Evolutionary conservation across 2,797 vertebrate genomes (phyloP).

Genomic region (Sus cebifrons): DNA sequence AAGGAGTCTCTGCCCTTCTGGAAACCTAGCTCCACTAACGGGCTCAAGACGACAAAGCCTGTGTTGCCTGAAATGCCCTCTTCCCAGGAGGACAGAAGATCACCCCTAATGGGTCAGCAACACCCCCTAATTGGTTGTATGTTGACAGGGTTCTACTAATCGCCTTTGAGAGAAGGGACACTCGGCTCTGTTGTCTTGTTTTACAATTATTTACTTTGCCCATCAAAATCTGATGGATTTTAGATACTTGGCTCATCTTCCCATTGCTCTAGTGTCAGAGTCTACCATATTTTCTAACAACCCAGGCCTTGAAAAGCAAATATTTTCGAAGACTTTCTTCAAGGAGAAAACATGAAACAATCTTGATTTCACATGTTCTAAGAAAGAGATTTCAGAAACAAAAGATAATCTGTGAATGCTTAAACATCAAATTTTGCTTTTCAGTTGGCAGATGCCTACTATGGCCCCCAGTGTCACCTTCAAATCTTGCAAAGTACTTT

Average conservation of each 20-base stretch:
- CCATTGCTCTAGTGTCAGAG: background rate
- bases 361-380: conserved; percentile 39
- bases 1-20: background rate
- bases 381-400: conserved; percentile 50
- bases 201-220: conserved; percentile 93
- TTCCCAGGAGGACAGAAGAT: conserved; percentile 21
- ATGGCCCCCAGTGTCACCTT: background rate
- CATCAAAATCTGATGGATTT: conserved; percentile 87
- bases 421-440: conserved; percentile 34
- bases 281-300: background rate
- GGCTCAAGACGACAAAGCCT: conserved; percentile 67
- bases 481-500: conserved; percentile 40
- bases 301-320: conserved; percentile 58
- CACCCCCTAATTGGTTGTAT: conserved; percentile 60
- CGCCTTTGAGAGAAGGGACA: conserved; percentile 86
- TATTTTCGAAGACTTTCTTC: conserved; percentile 65
- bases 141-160: conserved; percentile 83
- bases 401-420: background rate
- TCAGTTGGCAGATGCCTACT: background rate
- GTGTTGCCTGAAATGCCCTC: background rate
- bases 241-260: conserved; percentile 85
- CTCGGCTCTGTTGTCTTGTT: conserved; percentile 91
- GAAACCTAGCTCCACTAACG: conserved; percentile 31
- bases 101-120: conserved; percentile 48
- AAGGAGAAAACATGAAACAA: conserved; percentile 60